phyloP scores from a whole-genome alignment of 2,888 invertebrate species.

The Cephus pulcher region DNA sequence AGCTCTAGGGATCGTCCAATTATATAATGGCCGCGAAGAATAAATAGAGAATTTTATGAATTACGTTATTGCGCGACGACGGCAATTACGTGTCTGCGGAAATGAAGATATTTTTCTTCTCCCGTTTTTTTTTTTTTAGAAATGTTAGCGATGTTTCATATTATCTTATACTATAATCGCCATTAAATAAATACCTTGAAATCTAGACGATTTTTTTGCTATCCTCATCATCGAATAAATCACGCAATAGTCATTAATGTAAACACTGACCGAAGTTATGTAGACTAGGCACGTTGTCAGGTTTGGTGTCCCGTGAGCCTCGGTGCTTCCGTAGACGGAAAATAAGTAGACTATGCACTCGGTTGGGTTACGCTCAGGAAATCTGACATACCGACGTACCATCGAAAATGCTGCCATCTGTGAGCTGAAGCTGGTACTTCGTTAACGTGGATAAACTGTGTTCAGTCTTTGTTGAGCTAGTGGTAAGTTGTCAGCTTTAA shows the following conservation, averaged over 20 bases:
- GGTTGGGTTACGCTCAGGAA: no score
- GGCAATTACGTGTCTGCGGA: background rate
- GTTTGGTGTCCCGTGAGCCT: background rate
- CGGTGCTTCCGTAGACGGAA: no score
- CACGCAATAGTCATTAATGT: background rate
- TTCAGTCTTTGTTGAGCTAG: background rate
- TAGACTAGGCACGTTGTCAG: background rate
- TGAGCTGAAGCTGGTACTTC: background rate
- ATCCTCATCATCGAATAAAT: background rate
- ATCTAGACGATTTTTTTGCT: background rate
- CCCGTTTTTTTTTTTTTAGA: background rate
- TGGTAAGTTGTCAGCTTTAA: background rate
- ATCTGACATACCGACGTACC: background rate
- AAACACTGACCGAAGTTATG: background rate
- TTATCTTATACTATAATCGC: conserved; percentile 37
- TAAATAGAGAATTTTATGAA: background rate
- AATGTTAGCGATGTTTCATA: conserved; percentile 26
- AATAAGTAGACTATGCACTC: no score
- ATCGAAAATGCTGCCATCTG: background rate
- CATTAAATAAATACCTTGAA: conserved; percentile 35
- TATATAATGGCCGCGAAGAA: background rate
- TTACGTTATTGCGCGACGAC: background rate
- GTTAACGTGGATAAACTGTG: background rate
- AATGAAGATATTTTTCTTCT: background rate
- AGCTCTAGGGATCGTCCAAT: background rate